Evolutionary conservation across 2,113 vertebrate genomes (phyloP).

Genomic region (Agelaius tricolor): DNA sequence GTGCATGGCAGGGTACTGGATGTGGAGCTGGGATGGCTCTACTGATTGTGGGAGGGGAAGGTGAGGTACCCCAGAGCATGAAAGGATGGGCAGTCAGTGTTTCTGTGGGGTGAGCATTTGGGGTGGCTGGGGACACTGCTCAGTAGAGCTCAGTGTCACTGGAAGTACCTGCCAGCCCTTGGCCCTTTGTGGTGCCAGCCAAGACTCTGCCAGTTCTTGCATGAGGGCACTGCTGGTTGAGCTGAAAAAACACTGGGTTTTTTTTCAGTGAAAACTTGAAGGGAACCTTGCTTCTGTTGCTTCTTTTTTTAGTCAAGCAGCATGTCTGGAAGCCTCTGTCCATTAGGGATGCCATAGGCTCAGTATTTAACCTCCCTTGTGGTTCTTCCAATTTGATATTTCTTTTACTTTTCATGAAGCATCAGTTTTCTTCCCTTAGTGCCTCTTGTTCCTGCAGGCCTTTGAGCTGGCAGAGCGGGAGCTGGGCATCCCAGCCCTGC

Average conservation of each 20-base stretch:
- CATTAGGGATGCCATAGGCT: neutral
- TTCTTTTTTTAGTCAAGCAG: neutral
- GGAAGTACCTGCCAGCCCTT: neutral
- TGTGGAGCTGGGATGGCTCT: neutral
- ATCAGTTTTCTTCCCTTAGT: neutral
- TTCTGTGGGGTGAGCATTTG: neutral
- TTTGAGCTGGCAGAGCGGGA: slow-evolving; percentile 93
- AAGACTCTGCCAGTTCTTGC: neutral
- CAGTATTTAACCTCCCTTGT: neutral
- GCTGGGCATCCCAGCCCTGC: slow-evolving; percentile 92
- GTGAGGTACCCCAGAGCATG: neutral
- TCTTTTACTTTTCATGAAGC: neutral
- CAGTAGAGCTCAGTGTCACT: neutral
- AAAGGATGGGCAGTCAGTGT: neutral
- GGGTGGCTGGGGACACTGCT: neutral
- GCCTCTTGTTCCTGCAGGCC: slow-evolving; percentile 74
- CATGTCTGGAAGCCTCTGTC: neutral
- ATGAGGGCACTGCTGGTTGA: neutral
- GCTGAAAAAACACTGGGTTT: fast-evolving
- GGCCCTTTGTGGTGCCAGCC: fast-evolving
- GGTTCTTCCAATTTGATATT: neutral
- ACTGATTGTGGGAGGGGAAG: neutral
- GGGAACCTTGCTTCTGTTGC: neutral
- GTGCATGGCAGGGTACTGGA: neutral
- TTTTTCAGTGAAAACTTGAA: neutral